Percentiles rank a stretch among this genome's conserved stretches.
These are phyloP conservation scores for Tineola bisselliella DNA, from an alignment of 2,888 invertebrate species.

Conservation along the genomic window DNA sequence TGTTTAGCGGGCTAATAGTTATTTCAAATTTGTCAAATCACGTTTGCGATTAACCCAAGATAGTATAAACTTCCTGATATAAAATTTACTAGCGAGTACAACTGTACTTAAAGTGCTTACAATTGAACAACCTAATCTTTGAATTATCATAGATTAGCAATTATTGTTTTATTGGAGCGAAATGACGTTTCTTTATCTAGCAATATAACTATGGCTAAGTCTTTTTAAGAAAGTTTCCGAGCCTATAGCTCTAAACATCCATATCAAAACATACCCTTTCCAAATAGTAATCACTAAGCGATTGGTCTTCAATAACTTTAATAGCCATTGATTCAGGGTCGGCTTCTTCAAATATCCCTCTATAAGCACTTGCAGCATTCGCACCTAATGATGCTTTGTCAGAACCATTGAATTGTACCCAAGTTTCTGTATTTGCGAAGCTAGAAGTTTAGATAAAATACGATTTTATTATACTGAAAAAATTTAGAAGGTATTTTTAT, in stretches of 20 bases:
- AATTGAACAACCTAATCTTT: background rate
- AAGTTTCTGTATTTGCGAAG: slow-evolving; percentile 40
- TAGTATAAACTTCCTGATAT: too few relatives aligned
- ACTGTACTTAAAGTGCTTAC: background rate
- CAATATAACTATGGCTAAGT: too few relatives aligned
- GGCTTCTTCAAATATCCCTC: slow-evolving; percentile 27
- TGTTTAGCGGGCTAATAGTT: too few relatives aligned
- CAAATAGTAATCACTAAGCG: slow-evolving; percentile 46
- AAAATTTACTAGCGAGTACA: background rate
- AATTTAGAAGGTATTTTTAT: too few relatives aligned
- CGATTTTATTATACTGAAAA: too few relatives aligned
- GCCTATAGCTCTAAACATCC: too few relatives aligned
- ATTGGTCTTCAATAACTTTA: slow-evolving; percentile 26
- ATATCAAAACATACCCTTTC: slow-evolving; percentile 34
- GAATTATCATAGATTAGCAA: background rate
- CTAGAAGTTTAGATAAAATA: slow-evolving; percentile 22
- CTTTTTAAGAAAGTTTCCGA: too few relatives aligned
- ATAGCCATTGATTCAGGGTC: slow-evolving; percentile 30
- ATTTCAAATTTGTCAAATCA: too few relatives aligned
- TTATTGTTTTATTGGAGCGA: background rate
- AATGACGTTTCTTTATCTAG: background rate
- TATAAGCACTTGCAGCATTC: slow-evolving; percentile 34
- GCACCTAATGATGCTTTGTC: slow-evolving; percentile 32
- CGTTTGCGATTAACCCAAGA: too few relatives aligned
- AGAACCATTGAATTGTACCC: slow-evolving; percentile 37